Conservation (phyloP, 2,113 vertebrate genomes). For the Paramormyrops kingsleyae region DNA sequence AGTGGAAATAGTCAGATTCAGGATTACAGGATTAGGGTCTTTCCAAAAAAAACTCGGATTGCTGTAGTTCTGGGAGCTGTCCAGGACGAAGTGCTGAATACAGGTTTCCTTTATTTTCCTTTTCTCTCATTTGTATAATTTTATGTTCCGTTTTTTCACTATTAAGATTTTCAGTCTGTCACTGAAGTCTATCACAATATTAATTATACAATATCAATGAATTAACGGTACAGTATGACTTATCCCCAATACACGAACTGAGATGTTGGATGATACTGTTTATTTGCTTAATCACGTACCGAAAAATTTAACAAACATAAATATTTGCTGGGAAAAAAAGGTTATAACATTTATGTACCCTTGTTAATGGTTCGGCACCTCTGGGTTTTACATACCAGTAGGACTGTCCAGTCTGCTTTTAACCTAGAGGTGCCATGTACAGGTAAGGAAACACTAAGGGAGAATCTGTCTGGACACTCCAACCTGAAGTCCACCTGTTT, state of each 20-base stretch:
- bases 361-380: neutral
- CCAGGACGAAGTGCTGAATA: slow-evolving; percentile 19
- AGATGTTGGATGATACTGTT: neutral
- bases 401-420: neutral
- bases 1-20: neutral
- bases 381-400: neutral
- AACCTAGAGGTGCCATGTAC: neutral
- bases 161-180: neutral
- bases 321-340: neutral
- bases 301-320: neutral
- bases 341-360: neutral
- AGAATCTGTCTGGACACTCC: neutral
- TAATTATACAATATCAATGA: neutral
- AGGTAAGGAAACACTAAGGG: neutral
- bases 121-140: neutral
- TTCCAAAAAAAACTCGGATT: neutral
- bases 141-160: neutral
- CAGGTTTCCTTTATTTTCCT: neutral
- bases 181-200: neutral
- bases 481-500: neutral
- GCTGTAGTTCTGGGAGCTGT: slow-evolving; percentile 4
- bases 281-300: neutral
- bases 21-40: neutral
- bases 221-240: neutral
- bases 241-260: neutral